Evolutionary conservation across 2,113 vertebrate genomes (phyloP), one percentile per base, ranked within the genome.

Genomic region (Oreochromis niloticus): DNA sequence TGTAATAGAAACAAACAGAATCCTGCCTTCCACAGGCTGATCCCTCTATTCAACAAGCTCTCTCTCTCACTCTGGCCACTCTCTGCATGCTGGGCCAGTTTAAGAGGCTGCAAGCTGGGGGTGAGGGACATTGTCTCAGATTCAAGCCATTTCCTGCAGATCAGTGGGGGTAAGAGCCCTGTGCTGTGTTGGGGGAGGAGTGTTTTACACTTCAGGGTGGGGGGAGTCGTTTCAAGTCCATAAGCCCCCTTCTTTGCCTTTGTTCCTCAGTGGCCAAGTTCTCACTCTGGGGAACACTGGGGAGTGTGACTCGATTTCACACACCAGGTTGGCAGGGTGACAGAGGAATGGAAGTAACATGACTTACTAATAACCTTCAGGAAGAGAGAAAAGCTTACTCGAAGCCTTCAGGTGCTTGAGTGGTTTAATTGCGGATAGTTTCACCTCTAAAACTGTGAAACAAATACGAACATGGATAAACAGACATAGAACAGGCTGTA

Each of bases 111-210:
- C 24, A 85, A 94, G 95, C 90, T 88, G 89, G 94, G 93, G 94
- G 94, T 93, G 95, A 95, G 91, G 94, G 91, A 94, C 95, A 96
- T 97, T 96, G 96, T 96, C 95, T 95, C 93, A 82, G 91, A 86
- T 93, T 93, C 94, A 81, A 95, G 95, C 96, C 95, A 96, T 96
- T 97, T 97, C 96, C 96, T 97, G 96, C 94, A 95, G 95, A 95
- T 96, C 95, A 94, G 95, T 94, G 92, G 96, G 96, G 95, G 94
- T 93, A 93, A 95, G 93, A 94, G 95, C 88, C 92, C 92, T 93
- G 94, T 88, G 92, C 89, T 55, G 94, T 93, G 93, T 90, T 93
- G 95, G 95, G 96, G 96, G 95, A 94, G 96, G 96, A 95, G 95
- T 95, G 93, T 95, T 96, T 96, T 96, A 96, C 93, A 96, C 94